These are phyloP conservation scores for Perca fluviatilis DNA, from an alignment of 2,113 vertebrate genomes.

Conservation along the genomic window DNA sequence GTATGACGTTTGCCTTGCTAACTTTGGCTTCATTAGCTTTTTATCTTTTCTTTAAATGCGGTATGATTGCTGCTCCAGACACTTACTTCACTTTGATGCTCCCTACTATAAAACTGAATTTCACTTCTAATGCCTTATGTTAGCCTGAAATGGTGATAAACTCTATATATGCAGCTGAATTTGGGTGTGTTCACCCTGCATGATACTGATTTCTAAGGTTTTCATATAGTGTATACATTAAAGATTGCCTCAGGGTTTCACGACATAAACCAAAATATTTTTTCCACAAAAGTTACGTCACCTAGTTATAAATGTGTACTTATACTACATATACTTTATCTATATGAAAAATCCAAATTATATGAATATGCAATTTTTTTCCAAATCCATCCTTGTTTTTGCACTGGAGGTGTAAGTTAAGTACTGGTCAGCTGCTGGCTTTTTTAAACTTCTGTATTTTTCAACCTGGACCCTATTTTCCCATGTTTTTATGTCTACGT, in stretches of 20 bases:
- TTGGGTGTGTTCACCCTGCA: conserved; percentile 22
- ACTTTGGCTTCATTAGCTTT: conserved; percentile 48
- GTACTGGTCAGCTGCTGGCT: too few relatives aligned
- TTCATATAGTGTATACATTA: background rate
- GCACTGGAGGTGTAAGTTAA: too few relatives aligned
- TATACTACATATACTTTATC: background rate
- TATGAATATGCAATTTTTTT: too few relatives aligned
- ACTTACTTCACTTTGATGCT: conserved; percentile 3
- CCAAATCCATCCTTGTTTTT: too few relatives aligned
- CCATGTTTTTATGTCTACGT: too few relatives aligned
- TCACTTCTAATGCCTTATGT: conserved; percentile 21
- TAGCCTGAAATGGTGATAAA: conserved; percentile 35
- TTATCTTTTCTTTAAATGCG: conserved; percentile 45
- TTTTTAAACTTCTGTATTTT: too few relatives aligned
- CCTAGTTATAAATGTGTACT: background rate
- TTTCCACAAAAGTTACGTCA: background rate
- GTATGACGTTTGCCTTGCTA: conserved; percentile 14
- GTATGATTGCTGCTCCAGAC: conserved; percentile 57
- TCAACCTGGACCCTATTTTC: too few relatives aligned
- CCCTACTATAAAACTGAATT: background rate
- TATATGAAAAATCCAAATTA: background rate
- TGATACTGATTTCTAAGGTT: background rate
- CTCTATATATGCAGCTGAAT: conserved; percentile 32
- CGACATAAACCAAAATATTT: background rate
- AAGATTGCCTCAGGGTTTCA: background rate